Percentiles rank a stretch among this genome's conserved stretches.
Evolutionary conservation across 2,113 vertebrate species (phyloP).

Genomic region (Abramis brama): DNA sequence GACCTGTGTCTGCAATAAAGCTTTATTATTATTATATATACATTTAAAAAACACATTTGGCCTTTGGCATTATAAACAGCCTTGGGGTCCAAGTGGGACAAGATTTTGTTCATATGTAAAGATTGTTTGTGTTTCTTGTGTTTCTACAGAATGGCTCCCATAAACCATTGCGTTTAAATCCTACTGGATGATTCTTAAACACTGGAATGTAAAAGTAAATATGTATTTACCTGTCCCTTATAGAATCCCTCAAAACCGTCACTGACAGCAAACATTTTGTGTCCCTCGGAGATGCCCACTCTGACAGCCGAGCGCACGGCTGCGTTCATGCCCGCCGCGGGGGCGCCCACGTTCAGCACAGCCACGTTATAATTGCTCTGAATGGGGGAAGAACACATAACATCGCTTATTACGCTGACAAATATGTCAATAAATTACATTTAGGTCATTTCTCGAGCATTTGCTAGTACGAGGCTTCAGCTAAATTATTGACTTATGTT

Average conservation of each 20-base stretch:
- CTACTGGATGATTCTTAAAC: not conserved
- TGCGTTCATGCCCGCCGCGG: conserved; percentile 94
- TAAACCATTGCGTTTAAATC: not conserved
- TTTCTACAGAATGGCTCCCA: not conserved
- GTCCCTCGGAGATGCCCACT: conserved; percentile 91
- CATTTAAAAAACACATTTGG: too few relatives aligned
- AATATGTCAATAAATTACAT: not conserved
- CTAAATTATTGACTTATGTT: not conserved
- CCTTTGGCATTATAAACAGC: too few relatives aligned
- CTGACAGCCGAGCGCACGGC: conserved; percentile 92
- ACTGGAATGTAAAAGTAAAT: not conserved
- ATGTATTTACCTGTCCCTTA: conserved; percentile 86
- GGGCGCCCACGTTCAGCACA: conserved; percentile 92
- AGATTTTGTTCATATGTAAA: not conserved
- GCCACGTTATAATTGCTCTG: conserved; percentile 93
- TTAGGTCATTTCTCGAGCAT: not conserved
- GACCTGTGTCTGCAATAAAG: too few relatives aligned
- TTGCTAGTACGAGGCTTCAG: not conserved
- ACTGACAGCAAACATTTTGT: conserved; percentile 91
- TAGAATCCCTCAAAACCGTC: conserved; percentile 95
- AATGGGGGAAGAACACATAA: conserved; percentile 4
- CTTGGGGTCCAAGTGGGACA: not conserved
- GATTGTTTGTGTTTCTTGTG: not conserved
- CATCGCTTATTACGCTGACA: not conserved
- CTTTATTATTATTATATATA: too few relatives aligned